These are phyloP conservation scores for Neogobius melanostomus DNA, from an alignment of 2,113 vertebrate genomes.

Conservation along the genomic window DNA sequence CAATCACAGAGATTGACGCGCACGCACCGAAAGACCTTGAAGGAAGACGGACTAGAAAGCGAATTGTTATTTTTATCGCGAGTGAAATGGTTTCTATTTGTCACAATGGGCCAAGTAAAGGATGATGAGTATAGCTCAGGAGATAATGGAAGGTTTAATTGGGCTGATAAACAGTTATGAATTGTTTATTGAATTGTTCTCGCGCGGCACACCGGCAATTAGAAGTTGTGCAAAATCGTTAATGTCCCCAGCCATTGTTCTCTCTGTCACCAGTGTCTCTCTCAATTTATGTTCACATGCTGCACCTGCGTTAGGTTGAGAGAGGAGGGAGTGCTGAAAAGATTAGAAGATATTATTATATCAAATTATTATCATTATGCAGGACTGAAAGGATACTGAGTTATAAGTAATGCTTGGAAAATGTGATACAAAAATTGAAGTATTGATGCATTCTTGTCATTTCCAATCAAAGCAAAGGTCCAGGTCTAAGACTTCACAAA, in stretches of 20 bases:
- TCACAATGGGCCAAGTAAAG: constrained; percentile 38
- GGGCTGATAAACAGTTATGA: constrained; percentile 60
- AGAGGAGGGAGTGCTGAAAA: background rate
- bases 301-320: background rate
- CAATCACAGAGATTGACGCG: constrained; percentile 17
- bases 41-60: constrained; percentile 6
- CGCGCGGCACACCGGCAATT: constrained; percentile 46
- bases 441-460: too few species aligned
- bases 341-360: too few species aligned
- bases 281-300: constrained; percentile 2
- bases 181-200: constrained; percentile 62
- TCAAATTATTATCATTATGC: background rate
- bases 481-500: too few species aligned
- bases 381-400: background rate
- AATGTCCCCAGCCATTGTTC: constrained; percentile 18
- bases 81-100: constrained; percentile 54
- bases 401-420: background rate
- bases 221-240: constrained; percentile 47
- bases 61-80: constrained; percentile 17
- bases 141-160: constrained; percentile 64
- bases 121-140: constrained; percentile 50
- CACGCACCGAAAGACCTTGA: constrained; percentile 15
- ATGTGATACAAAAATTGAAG: background rate
- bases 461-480: too few species aligned
- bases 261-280: constrained; percentile 10